phyloP scores from a whole-genome alignment of 2,797 vertebrate genomes.

The Glossophaga mutica region DNA sequence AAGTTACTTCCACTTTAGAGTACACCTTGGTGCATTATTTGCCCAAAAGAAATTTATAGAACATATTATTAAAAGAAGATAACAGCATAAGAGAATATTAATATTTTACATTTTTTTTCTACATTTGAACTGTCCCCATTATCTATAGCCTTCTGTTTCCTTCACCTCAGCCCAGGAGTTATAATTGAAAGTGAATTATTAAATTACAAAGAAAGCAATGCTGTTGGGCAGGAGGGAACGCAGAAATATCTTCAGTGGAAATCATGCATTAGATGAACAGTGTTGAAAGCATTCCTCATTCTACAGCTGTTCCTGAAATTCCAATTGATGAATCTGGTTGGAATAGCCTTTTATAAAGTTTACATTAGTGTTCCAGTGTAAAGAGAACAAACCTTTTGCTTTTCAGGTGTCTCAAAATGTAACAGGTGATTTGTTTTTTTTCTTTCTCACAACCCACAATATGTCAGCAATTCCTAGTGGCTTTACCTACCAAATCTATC shows the following conservation, averaged over 20 bases:
- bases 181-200: neutral
- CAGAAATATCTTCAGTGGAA: neutral
- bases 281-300: neutral
- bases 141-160: neutral
- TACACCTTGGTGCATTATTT: neutral
- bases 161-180: neutral
- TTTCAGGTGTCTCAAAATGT: neutral
- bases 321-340: neutral
- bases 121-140: neutral
- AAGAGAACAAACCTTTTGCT: neutral
- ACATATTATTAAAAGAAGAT: slow-evolving; percentile 17
- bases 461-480: neutral
- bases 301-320: neutral
- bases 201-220: neutral
- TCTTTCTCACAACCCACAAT: neutral
- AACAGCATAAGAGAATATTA: neutral
- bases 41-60: neutral
- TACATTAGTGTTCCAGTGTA: neutral
- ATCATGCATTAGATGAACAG: neutral
- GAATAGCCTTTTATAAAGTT: neutral
- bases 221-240: neutral
- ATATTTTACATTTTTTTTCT: slow-evolving; percentile 29
- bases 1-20: slow-evolving; percentile 1
- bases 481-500: neutral
- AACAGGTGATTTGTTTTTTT: neutral